Percentiles rank a stretch among this genome's conserved stretches.
Conservation (phyloP, 2,113 vertebrate species). For the Sebastes schlegelii region DNA sequence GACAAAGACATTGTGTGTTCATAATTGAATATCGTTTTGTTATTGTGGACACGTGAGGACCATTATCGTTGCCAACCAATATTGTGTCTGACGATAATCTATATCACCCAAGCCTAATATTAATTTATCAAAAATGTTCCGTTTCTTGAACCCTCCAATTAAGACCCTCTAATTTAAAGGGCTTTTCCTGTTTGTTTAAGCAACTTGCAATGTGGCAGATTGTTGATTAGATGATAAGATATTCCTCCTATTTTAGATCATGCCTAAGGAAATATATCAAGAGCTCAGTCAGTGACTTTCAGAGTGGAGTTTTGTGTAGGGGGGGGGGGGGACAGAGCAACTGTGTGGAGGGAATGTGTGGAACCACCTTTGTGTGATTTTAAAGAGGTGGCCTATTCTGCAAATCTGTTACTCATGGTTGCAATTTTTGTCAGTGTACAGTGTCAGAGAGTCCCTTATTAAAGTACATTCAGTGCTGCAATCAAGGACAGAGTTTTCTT, state of each 20-base stretch:
- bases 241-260: neutral
- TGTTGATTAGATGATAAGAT: neutral
- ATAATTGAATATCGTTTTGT: no score
- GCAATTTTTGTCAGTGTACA: constrained; percentile 10
- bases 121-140: no score
- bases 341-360: constrained; percentile 20
- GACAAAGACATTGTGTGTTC: no score
- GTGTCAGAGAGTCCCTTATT: constrained; percentile 24
- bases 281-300: constrained; percentile 1
- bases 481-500: constrained; percentile 45
- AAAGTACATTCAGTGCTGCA: constrained; percentile 44
- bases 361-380: constrained; percentile 37
- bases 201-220: neutral
- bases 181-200: neutral
- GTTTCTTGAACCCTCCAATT: neutral
- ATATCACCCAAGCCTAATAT: no score
- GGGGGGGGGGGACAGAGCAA: neutral
- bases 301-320: constrained; percentile 1
- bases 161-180: neutral
- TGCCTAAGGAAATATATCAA: neutral
- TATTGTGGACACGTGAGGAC: no score
- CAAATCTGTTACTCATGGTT: constrained; percentile 34
- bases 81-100: no score
- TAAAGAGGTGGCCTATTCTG: constrained; percentile 30
- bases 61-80: no score